Conservation (phyloP, 2,113 vertebrate genomes). For the Neotragus pygmaeus region DNA sequence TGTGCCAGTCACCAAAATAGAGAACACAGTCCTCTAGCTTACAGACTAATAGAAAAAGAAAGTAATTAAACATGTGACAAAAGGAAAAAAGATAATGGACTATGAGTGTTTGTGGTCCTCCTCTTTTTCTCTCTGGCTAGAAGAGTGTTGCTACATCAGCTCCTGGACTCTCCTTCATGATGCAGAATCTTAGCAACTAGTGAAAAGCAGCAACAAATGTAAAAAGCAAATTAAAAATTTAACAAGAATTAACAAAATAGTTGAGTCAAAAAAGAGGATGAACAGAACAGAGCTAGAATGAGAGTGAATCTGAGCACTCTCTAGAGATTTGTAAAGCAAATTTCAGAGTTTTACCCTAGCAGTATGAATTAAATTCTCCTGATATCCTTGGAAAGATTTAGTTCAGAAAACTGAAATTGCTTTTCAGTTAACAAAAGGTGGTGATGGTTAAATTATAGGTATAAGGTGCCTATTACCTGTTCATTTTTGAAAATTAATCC, state of each 20-base stretch:
- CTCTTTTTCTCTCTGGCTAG: neutral
- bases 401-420: neutral
- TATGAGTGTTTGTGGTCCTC: neutral
- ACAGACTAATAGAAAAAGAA: neutral
- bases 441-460: neutral
- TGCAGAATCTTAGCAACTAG: neutral
- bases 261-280: neutral
- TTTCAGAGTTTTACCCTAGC: neutral
- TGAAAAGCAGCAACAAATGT: neutral
- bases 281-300: neutral
- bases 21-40: neutral
- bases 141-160: neutral
- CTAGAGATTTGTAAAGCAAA: neutral
- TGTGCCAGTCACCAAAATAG: neutral
- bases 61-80: neutral
- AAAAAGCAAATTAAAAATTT: neutral
- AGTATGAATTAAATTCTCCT: neutral
- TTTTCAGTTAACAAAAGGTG: neutral
- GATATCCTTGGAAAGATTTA: neutral
- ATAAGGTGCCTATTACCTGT: neutral
- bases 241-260: neutral
- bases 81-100: neutral
- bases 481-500: conserved; percentile 5
- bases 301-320: neutral
- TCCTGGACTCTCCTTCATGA: neutral